These are phyloP conservation scores for Dione juno DNA, from an alignment of 2,888 invertebrate genomes.

Conservation along the genomic window DNA sequence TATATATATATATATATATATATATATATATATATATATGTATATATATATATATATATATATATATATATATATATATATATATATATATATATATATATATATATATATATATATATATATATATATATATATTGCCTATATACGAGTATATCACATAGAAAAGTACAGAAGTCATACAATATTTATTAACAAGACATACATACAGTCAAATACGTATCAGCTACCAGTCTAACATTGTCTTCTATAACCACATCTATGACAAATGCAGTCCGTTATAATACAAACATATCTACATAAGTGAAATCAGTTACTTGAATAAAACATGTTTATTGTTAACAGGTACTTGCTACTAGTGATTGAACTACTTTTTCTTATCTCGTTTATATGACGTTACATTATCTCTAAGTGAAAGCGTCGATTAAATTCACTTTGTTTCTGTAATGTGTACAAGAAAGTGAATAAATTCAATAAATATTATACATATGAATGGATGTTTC, in stretches of 20 bases:
- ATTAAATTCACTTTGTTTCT: conserved; percentile 20
- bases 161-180: too few relatives aligned
- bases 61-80: too few relatives aligned
- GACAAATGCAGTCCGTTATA: neutral
- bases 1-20: too few relatives aligned
- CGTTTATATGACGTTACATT: conserved; percentile 28
- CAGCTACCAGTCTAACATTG: neutral
- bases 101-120: too few relatives aligned
- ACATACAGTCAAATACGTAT: neutral
- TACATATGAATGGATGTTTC: neutral
- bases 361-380: conserved; percentile 39
- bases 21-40: too few relatives aligned
- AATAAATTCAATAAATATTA: conserved; percentile 10
- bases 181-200: too few relatives aligned
- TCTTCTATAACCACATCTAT: neutral
- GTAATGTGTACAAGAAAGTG: conserved; percentile 23
- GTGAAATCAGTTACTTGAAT: conserved; percentile 35
- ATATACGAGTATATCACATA: too few relatives aligned
- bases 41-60: too few relatives aligned
- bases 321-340: conserved; percentile 33
- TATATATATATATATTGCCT: too few relatives aligned
- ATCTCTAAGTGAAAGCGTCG: conserved; percentile 37
- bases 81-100: too few relatives aligned
- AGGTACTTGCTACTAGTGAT: conserved; percentile 15
- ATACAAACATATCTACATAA: conserved; percentile 11